These are phyloP conservation scores for Todiramphus chloris DNA, from an alignment of 2,113 vertebrate genomes.

Conservation along the genomic window DNA sequence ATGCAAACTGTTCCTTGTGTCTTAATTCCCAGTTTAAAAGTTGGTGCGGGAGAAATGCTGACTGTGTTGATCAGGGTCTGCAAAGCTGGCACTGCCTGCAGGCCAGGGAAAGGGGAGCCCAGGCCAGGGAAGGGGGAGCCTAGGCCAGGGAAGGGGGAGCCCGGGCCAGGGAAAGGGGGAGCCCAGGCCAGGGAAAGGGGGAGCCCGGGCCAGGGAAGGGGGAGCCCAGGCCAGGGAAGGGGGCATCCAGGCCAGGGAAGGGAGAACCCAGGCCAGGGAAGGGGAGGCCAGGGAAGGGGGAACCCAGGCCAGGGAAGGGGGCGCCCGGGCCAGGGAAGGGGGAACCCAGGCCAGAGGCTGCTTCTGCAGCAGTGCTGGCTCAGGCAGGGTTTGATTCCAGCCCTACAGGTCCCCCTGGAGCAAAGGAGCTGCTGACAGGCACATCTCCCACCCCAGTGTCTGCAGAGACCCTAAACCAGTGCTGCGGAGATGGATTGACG, in stretches of 20 bases:
- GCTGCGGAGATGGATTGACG: not conserved
- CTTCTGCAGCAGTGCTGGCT: not conserved
- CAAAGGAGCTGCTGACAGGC: not conserved
- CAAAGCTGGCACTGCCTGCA: not conserved
- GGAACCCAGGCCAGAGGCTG: not conserved
- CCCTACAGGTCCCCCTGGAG: not conserved
- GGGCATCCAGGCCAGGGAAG: rapidly evolving
- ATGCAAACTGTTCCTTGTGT: not conserved
- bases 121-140: not conserved
- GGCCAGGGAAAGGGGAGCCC: not conserved
- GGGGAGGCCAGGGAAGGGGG: not conserved
- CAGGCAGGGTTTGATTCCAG: not conserved
- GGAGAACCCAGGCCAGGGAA: not conserved
- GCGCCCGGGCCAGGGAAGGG: not conserved
- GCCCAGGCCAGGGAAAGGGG: not conserved
- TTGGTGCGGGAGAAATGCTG: not conserved
- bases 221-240: not conserved
- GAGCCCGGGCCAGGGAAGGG: not conserved
- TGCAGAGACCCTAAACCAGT: not conserved
- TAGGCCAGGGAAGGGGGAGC: no score
- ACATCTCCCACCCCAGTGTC: not conserved
- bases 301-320: not conserved
- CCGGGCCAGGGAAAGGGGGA: not conserved
- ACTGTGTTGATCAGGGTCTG: rapidly evolving
- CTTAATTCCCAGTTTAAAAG: not conserved